Evolutionary conservation across 2,888 invertebrate species (phyloP).

Genomic region (Cataglyphis cursor): DNA sequence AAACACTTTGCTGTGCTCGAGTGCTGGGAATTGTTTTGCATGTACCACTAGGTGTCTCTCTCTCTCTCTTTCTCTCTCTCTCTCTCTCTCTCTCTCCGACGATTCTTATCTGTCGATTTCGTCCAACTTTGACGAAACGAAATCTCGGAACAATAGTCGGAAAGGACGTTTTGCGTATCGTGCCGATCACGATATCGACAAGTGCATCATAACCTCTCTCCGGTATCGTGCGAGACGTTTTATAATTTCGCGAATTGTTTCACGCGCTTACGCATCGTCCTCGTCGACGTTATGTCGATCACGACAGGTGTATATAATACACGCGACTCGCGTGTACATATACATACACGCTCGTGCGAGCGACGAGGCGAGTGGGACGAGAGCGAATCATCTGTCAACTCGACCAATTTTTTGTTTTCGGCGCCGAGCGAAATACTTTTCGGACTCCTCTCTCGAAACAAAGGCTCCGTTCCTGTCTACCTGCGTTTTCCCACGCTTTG

Average conservation of each 20-base stretch:
- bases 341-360: not conserved
- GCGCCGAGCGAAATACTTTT: not conserved
- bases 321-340: conserved; percentile 1
- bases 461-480: not conserved
- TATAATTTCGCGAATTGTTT: conserved; percentile 38
- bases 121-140: conserved; percentile 6
- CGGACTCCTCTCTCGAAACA: not conserved
- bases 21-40: conserved; percentile 48
- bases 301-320: conserved; percentile 36
- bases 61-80: conserved; percentile 29
- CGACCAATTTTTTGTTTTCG: conserved; percentile 1
- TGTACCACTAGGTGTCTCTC: conserved; percentile 63
- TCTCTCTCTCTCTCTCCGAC: conserved; percentile 29
- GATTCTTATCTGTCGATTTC: conserved; percentile 38
- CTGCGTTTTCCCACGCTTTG: not conserved
- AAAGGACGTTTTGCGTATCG: conserved; percentile 1
- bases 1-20: conserved; percentile 29
- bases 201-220: conserved; percentile 71
- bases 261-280: not conserved
- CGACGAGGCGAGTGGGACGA: not conserved
- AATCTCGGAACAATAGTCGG: conserved; percentile 1
- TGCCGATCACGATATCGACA: conserved; percentile 31
- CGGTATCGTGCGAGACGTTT: conserved; percentile 2
- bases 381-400: not conserved
- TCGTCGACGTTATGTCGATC: conserved; percentile 1